These are phyloP conservation scores for Phytoseiulus persimilis DNA, from an alignment of 2,888 invertebrate species.

Conservation along the genomic window DNA sequence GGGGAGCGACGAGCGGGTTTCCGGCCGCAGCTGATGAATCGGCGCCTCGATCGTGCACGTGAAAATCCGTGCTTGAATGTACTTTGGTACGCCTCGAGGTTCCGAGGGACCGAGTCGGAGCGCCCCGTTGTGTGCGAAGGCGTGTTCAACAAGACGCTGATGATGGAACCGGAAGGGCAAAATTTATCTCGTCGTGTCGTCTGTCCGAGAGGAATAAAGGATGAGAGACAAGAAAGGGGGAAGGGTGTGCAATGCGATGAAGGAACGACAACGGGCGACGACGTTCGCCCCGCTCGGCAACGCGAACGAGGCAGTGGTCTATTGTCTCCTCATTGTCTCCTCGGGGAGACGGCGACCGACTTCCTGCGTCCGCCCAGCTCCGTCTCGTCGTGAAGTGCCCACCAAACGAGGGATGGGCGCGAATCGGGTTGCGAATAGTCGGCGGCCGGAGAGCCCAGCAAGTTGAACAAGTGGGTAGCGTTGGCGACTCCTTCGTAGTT, in stretches of 20 bases:
- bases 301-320: neutral
- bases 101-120: neutral
- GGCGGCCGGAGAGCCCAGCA: neutral
- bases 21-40: too few relatives aligned
- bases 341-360: neutral
- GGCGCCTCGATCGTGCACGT: neutral
- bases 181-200: constrained; percentile 31
- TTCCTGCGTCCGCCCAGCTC: neutral
- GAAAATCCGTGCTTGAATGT: neutral
- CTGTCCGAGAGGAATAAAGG: neutral
- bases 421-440: neutral
- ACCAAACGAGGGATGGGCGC: neutral
- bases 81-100: neutral
- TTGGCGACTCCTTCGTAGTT: neutral
- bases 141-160: neutral
- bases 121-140: neutral
- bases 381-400: neutral
- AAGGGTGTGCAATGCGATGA: neutral
- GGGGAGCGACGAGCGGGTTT: too few relatives aligned
- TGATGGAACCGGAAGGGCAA: constrained; percentile 21
- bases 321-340: neutral
- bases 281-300: neutral
- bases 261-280: neutral
- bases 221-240: neutral
- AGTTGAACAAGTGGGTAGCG: neutral